Conservation (phyloP, 2,797 vertebrate genomes). For the Mus minutoides region DNA sequence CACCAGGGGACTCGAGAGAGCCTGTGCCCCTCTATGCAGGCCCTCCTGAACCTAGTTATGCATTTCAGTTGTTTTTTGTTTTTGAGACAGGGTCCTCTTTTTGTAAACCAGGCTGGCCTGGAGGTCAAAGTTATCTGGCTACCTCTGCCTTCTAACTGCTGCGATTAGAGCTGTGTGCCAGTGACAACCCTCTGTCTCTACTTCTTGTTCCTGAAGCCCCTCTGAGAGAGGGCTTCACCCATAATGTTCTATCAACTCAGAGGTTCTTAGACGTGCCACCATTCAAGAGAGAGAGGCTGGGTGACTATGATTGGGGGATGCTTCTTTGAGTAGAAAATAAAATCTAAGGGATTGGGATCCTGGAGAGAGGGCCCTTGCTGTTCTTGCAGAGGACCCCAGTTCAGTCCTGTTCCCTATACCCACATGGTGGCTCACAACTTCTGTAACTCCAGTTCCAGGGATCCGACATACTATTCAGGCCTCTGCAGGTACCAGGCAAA, state of each 20-base stretch:
- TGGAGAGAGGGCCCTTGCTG: neutral
- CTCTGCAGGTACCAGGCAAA: neutral
- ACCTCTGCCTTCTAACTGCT: neutral
- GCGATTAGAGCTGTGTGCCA: neutral
- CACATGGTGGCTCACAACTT: neutral
- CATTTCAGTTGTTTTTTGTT: neutral
- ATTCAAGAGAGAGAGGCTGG: neutral
- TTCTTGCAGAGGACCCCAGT: neutral
- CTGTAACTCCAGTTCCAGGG: neutral
- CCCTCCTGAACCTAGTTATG: too few relatives aligned
- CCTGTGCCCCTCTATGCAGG: too few relatives aligned
- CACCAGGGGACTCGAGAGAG: neutral
- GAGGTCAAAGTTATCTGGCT: neutral
- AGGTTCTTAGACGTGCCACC: neutral
- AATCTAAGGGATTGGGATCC: neutral
- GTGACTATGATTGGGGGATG: neutral
- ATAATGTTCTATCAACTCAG: neutral
- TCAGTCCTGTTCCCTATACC: neutral
- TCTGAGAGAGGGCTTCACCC: neutral
- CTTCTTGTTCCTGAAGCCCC: neutral
- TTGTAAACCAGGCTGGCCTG: neutral
- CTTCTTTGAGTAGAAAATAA: neutral
- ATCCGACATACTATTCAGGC: neutral
- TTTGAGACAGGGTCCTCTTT: neutral
- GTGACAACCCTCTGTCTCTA: rapidly evolving